Percentiles rank a stretch among this genome's conserved stretches.
These are phyloP conservation scores for Haliclona indistincta DNA, from an alignment of 37 sponge, comb jelly and placozoan genomes.

Conservation along the genomic window DNA sequence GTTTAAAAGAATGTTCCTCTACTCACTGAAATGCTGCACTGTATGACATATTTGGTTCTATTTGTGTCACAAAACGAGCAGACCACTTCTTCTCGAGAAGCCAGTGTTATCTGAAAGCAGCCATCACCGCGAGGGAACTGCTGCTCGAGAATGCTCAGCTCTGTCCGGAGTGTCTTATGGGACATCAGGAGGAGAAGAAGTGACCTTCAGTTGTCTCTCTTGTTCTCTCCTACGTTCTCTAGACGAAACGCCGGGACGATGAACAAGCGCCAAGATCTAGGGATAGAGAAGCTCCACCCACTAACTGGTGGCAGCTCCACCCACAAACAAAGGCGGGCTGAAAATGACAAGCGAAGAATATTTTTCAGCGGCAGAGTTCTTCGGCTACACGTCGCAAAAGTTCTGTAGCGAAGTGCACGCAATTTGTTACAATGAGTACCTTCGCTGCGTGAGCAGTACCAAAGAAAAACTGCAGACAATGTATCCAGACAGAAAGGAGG, in stretches of 20 bases:
- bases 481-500: constrained; percentile 46
- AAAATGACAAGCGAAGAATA: no score
- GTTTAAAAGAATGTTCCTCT: not conserved
- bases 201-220: no score
- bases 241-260: no score
- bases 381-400: constrained; percentile 30
- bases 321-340: no score
- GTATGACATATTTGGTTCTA: constrained; percentile 36
- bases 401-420: constrained; percentile 45
- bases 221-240: no score
- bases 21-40: constrained; percentile 78
- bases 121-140: constrained; percentile 63
- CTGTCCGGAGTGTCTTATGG: constrained; percentile 37
- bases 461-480: constrained; percentile 30
- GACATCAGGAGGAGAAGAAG: constrained; percentile 35
- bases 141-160: constrained; percentile 77
- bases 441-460: constrained; percentile 21
- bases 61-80: constrained; percentile 56
- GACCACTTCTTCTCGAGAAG: constrained; percentile 70
- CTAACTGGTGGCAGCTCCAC: no score
- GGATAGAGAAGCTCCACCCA: no score
- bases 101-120: constrained; percentile 55
- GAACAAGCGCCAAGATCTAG: no score
- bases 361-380: constrained; percentile 21
- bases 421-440: constrained; percentile 41